phyloP scores from a whole-genome alignment of 2,888 invertebrate species.

The Cephus runcator region DNA sequence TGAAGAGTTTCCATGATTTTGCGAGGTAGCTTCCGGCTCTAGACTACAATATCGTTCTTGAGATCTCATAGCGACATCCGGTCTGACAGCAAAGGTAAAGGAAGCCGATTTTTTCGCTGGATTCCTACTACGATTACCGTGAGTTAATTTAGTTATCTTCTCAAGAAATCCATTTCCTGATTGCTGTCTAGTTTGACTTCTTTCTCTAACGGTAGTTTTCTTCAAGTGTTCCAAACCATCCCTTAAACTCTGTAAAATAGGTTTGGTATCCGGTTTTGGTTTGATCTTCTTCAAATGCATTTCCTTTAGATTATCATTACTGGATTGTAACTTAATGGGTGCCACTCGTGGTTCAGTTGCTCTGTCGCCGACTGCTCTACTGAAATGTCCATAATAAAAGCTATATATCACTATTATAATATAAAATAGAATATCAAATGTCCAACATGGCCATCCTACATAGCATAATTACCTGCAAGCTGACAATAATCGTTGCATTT shows the following conservation, averaged over 20 bases:
- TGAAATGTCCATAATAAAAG: conserved; percentile 23
- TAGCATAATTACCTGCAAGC: conserved; percentile 61
- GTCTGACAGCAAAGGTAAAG: conserved; percentile 62
- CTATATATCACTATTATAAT: not conserved
- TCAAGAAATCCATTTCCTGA: conserved; percentile 51
- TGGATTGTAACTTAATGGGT: conserved; percentile 52
- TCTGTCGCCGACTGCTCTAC: conserved; percentile 60
- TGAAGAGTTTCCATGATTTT: conserved; percentile 34
- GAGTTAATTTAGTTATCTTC: conserved; percentile 57
- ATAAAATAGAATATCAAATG: not conserved
- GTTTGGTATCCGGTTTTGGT: conserved; percentile 57
- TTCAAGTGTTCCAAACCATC: conserved; percentile 58
- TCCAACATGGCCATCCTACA: not conserved
- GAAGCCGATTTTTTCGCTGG: conserved; percentile 64
- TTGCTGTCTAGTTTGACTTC: conserved; percentile 29
- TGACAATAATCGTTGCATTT: conserved; percentile 66
- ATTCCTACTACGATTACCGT: conserved; percentile 53
- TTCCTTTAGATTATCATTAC: conserved; percentile 49
- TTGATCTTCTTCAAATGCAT: conserved; percentile 61
- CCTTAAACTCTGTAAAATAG: conserved; percentile 57
- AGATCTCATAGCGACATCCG: conserved; percentile 57
- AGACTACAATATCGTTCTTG: conserved; percentile 60
- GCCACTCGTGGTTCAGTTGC: conserved; percentile 62
- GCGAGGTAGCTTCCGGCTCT: conserved; percentile 55
- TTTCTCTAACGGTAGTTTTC: conserved; percentile 32